These are phyloP conservation scores for Podarcis cretensis DNA, from an alignment of 2,113 vertebrate genomes.

Conservation along the genomic window DNA sequence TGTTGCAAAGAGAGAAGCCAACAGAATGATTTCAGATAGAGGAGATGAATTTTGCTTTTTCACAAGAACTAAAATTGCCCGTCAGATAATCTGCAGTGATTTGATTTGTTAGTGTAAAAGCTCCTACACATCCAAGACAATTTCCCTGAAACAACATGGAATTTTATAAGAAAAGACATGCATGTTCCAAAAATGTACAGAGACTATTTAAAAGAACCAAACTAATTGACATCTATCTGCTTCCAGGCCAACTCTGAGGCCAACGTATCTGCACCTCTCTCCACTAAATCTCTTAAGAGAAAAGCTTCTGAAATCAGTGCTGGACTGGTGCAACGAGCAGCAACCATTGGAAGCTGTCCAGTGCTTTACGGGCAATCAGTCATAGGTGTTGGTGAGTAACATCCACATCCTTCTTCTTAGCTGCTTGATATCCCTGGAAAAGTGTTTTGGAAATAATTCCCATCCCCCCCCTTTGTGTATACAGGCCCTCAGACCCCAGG, in stretches of 20 bases:
- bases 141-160: not conserved
- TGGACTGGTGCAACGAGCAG: slow-evolving; percentile 79
- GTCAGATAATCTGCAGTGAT: not conserved
- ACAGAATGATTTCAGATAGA: not conserved
- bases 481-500: slow-evolving; percentile 54
- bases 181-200: not conserved
- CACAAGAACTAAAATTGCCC: not conserved
- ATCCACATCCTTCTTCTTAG: not conserved
- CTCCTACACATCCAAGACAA: not conserved
- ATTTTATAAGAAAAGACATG: not conserved
- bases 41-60: not conserved
- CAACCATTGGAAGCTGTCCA: slow-evolving; percentile 92
- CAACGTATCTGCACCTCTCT: slow-evolving; percentile 50
- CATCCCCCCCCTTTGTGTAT: not conserved
- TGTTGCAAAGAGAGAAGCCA: not conserved
- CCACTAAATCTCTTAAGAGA: slow-evolving; percentile 83
- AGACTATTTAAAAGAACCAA: not conserved
- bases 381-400: slow-evolving; percentile 76
- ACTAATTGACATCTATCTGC: fast-evolving
- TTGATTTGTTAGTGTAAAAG: not conserved
- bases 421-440: slow-evolving; percentile 53
- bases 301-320: slow-evolving; percentile 80
- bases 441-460: slow-evolving; percentile 60
- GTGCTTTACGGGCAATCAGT: slow-evolving; percentile 91
- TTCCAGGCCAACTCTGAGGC: slow-evolving; percentile 73